These are phyloP conservation scores for Hypsibius dujardini DNA, from an alignment of 1,140 invertebrate genomes.

Conservation along the genomic window DNA sequence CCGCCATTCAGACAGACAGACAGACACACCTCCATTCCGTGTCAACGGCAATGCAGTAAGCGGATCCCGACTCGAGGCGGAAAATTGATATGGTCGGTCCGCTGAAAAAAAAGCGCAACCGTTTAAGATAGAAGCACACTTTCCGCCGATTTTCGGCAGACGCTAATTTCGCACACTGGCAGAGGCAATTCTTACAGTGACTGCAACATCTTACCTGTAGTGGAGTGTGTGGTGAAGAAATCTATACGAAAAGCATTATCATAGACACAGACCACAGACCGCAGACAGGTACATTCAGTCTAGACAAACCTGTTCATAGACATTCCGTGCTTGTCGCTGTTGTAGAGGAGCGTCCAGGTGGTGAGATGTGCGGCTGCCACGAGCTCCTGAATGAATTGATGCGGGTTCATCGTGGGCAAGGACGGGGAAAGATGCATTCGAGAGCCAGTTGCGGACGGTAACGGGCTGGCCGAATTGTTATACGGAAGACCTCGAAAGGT, in stretches of 20 bases:
- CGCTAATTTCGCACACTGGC: too few relatives aligned
- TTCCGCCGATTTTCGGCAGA: too few relatives aligned
- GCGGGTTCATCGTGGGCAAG: background rate
- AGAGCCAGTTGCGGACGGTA: background rate
- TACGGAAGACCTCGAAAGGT: background rate
- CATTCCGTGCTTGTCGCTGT: slow-evolving; percentile 11
- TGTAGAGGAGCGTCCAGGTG: slow-evolving; percentile 11
- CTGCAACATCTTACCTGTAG: background rate
- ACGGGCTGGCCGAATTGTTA: background rate
- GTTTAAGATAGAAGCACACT: too few relatives aligned
- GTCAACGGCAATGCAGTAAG: slow-evolving; percentile 12
- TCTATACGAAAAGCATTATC: background rate
- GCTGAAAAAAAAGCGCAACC: too few relatives aligned
- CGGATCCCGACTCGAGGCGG: background rate
- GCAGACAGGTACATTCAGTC: background rate
- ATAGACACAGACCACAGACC: background rate
- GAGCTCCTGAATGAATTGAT: slow-evolving; percentile 14
- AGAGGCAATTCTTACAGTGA: too few relatives aligned
- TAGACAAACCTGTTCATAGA: background rate
- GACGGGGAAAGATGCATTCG: background rate
- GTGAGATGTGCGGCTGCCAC: background rate
- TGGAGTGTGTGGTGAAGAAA: slow-evolving; percentile 5
- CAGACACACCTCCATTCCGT: slow-evolving; percentile 1
- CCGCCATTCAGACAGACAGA: background rate
- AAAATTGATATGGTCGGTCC: slow-evolving; percentile 3